Evolutionary conservation across 1,140 invertebrate genomes (phyloP).

Genomic region (Spodoptera litura): DNA sequence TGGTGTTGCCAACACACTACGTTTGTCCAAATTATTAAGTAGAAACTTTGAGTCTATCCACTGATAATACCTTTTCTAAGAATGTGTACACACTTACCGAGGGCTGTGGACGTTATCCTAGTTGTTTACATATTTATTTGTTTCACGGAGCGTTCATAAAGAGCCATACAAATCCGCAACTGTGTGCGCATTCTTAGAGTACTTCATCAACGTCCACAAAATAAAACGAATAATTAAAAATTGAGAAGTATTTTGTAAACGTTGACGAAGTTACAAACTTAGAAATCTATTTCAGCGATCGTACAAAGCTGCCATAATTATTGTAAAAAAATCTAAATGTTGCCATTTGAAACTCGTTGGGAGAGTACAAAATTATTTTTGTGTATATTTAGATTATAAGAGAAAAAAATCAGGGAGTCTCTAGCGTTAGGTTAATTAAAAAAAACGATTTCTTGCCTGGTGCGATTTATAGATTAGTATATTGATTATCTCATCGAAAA

Average conservation of each 20-base stretch:
- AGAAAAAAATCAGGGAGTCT: constrained; percentile 83
- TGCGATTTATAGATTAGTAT: constrained; percentile 70
- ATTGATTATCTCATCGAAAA: constrained; percentile 50
- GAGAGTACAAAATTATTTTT: constrained; percentile 86
- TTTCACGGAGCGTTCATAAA: constrained; percentile 1
- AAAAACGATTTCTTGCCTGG: constrained; percentile 79
- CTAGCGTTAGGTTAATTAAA: constrained; percentile 73
- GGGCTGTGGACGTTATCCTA: not conserved
- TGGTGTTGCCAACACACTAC: constrained; percentile 46
- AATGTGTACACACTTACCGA: constrained; percentile 11
- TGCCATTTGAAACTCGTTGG: constrained; percentile 83
- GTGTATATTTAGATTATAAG: constrained; percentile 84
- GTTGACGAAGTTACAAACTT: constrained; percentile 27
- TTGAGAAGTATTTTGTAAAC: constrained; percentile 13
- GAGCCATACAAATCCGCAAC: not conserved
- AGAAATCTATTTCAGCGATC: constrained; percentile 68
- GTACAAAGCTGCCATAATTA: constrained; percentile 79
- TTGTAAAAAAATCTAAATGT: constrained; percentile 71
- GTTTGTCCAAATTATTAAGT: constrained; percentile 50
- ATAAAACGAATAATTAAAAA: constrained; percentile 28
- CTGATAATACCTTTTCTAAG: constrained; percentile 34
- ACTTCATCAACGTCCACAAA: constrained; percentile 6
- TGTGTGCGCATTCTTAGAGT: constrained; percentile 10
- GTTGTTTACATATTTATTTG: constrained; percentile 27
- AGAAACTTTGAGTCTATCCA: constrained; percentile 40